Evolutionary conservation across 2,797 vertebrate genomes (phyloP).

Genomic region (Gastrophryne carolinensis): DNA sequence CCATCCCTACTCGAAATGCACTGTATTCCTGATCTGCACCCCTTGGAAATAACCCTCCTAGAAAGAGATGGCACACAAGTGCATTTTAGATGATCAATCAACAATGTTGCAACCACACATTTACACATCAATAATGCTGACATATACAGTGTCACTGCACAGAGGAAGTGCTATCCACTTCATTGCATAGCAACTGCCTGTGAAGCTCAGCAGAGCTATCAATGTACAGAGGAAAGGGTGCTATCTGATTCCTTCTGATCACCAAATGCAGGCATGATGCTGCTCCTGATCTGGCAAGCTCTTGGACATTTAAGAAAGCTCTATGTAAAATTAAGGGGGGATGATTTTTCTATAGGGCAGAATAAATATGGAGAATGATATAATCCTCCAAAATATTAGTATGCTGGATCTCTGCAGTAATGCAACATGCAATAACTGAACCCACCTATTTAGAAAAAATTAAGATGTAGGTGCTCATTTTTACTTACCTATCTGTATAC

Average conservation of each 20-base stretch:
- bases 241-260: background rate
- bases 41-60: constrained; percentile 95
- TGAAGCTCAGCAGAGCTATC: background rate
- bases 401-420: too few relatives aligned
- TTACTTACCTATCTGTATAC: constrained; percentile 95
- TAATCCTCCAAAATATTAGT: too few relatives aligned
- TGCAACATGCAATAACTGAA: too few relatives aligned
- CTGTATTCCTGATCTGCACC: constrained; percentile 99
- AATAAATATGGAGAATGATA: too few relatives aligned
- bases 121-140: background rate
- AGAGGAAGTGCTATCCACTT: background rate
- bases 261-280: too few relatives aligned
- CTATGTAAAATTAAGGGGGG: too few relatives aligned
- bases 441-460: too few relatives aligned
- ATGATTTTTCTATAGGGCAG: too few relatives aligned
- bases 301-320: too few relatives aligned
- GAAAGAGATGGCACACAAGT: constrained; percentile 54
- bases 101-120: too few relatives aligned
- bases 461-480: too few relatives aligned
- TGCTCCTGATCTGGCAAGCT: too few relatives aligned
- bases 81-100: background rate
- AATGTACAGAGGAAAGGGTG: background rate
- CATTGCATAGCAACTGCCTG: constrained; percentile 12
- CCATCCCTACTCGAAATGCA: constrained; percentile 96
- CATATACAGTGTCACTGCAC: background rate